Evolutionary conservation across 2,113 vertebrate genomes (phyloP).

Genomic region (Centropristis striata): DNA sequence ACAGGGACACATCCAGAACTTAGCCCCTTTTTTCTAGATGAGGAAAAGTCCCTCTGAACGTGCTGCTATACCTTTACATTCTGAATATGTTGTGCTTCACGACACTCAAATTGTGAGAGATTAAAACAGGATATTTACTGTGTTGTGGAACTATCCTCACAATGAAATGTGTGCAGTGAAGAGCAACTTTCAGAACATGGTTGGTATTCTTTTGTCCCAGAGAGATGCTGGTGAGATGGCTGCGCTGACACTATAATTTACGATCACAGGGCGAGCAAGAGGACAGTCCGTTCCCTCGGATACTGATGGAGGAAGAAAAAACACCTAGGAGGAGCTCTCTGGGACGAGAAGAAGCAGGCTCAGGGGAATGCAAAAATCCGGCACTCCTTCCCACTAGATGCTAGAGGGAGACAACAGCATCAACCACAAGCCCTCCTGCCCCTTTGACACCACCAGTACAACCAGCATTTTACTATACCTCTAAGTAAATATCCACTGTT

Average conservation of each 20-base stretch:
- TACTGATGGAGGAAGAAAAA: slow-evolving; percentile 43
- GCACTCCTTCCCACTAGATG: slow-evolving; percentile 54
- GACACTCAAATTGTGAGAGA: background rate
- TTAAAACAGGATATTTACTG: background rate
- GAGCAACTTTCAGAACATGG: background rate
- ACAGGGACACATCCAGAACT: slow-evolving; percentile 27
- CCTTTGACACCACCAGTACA: slow-evolving; percentile 42
- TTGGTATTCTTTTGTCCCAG: slow-evolving; percentile 33
- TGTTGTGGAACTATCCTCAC: slow-evolving; percentile 9
- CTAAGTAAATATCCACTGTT: slow-evolving; percentile 55
- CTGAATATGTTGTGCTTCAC: background rate
- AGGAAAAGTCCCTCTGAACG: slow-evolving; percentile 30
- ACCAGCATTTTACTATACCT: slow-evolving; percentile 42
- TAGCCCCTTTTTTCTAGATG: slow-evolving; percentile 27
- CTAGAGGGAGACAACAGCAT: slow-evolving; percentile 53
- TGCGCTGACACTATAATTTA: slow-evolving; percentile 34
- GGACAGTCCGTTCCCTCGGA: slow-evolving; percentile 17
- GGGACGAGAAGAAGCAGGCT: slow-evolving; percentile 51
- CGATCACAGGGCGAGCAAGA: background rate
- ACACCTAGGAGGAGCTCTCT: slow-evolving; percentile 27
- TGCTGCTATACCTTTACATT: slow-evolving; percentile 18
- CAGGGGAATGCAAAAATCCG: slow-evolving; percentile 33
- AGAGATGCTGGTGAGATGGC: slow-evolving; percentile 67
- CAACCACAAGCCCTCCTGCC: slow-evolving; percentile 33
- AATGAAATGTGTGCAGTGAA: background rate